Evolutionary conservation across 2,113 vertebrate genomes (phyloP), one percentile per base, ranked within the genome.

Genomic region (Arenaria interpres): DNA sequence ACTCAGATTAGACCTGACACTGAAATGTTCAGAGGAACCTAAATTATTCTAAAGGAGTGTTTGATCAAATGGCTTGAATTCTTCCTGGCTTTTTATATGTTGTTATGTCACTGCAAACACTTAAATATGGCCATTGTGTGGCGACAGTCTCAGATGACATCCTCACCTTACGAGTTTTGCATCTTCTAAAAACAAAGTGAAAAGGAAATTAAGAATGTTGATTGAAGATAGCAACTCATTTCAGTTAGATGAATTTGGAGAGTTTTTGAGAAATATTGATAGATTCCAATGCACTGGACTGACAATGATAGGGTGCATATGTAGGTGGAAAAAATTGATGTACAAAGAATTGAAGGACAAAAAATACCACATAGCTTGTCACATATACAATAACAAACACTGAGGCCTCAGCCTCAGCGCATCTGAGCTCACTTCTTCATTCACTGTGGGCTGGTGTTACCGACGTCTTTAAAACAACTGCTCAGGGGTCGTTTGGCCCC

Each of bases 141-240:
- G 35, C 51, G 27, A 41, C 22, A 54, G 14, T 79, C 51, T 89
- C 46, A 45, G 57, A 15, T n/a, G 7, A 51, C 35, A 91, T 69
- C 30, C 12, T 91, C 23, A 51, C 33, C 35, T 87, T 57, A 79
- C 14, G 4, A 19, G 3, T 72, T 90, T 45, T 69, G 2, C 7
- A 2, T 57, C 63, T 74, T 88, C 62, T 72, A 67, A 85, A 95
- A 78, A 39, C 21, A 74, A 84, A 90, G 56, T 53, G 39, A 81
- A 92, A 95, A 48, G 41, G 16, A 94, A 90, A 71, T 84, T 27
- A 56, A 57, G 24, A 88, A 75, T 32, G 62, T 64, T 57, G 75
- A 76, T 28, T 75, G 71, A 89, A 96, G 45, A 48, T 21, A 88
- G 28, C 8, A 27, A 43, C 53, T 82, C 9, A 30, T 83, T 94